Base-by-base conservation (phyloP, 2,888 invertebrate species). In the Corbicula japonica region DNA sequence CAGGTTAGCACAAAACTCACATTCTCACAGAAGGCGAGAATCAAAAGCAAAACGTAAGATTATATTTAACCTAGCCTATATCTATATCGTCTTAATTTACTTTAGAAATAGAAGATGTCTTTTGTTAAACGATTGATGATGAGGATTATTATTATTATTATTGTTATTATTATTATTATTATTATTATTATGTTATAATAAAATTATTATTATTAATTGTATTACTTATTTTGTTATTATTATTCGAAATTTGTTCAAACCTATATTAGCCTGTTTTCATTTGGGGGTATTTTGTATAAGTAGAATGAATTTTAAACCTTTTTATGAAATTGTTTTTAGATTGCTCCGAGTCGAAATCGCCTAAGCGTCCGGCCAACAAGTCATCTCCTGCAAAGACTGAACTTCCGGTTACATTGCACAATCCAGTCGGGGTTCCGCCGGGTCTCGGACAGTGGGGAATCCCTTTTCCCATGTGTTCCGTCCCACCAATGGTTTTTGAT, bases 41-140 rank as follows among this genome's bases (percentile, higher is more conserved):
- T 18, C 54, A 54, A 54, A 54, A 12, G 28, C 30, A 54, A 54
- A 54, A 30, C 12, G 54, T 54, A 54, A 30, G 50, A 50, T 50
- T 26, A 23, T 26, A 15, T 26, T 50, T 50, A 6, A 12, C n/a
- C n/a, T 23, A 48, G 4, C 4, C 8, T n/a, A 48, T 6, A 5
- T 12, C n/a, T 48, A 18, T 48, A 18, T 12, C 5, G 12, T n/a
- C 48, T 18, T 18, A 48, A 48, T n/a, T 6, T 48, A 18, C 18
- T n/a, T 48, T 6, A 5, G n/a, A n/a, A 5, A 6, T n/a, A n/a
- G 21, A n/a, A 6, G 6, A 48, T 6, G n/a, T 5, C 10, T 18
- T 48, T 5, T n/a, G 4, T 12, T 6, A 48, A 6, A 6, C 8
- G 8, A 18, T 18, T 23, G 48, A 48, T 48, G 6, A 18, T 12